A percentile compares a stretch with the other conserved stretches of the same genome.
Conservation (phyloP, 1,140 invertebrate species). For the Dreissena polymorpha region DNA sequence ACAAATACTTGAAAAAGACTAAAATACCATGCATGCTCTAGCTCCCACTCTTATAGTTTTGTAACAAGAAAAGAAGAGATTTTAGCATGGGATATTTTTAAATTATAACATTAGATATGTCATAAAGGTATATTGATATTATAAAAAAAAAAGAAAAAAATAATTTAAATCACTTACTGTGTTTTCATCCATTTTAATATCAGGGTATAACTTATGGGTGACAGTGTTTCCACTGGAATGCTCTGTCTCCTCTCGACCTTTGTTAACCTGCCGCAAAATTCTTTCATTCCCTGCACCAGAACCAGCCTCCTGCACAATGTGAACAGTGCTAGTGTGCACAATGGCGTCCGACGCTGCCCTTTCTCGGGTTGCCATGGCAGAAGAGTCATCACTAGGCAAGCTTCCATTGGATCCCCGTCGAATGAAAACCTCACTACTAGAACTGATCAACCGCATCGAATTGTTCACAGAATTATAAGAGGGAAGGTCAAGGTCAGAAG, state of each 20-base stretch:
- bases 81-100: too few relatives aligned
- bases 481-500: not conserved
- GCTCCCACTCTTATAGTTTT: too few relatives aligned
- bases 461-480: not conserved
- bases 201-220: too few relatives aligned
- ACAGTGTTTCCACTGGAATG: not conserved
- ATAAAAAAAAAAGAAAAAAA: too few relatives aligned
- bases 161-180: too few relatives aligned
- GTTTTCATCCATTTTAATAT: too few relatives aligned
- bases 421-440: not conserved
- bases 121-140: too few relatives aligned
- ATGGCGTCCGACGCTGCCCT: not conserved
- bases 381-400: not conserved
- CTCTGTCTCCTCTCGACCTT: not conserved
- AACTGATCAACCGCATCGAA: not conserved
- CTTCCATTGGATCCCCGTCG: not conserved
- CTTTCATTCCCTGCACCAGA: not conserved
- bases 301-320: not conserved
- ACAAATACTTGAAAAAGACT: too few relatives aligned
- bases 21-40: too few relatives aligned
- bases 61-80: too few relatives aligned
- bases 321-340: constrained; percentile 31
- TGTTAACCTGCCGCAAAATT: not conserved
- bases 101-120: too few relatives aligned
- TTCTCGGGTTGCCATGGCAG: not conserved